Evolutionary conservation across 2,888 invertebrate species (phyloP).

Genomic region (Drosophila paranaensis): DNA sequence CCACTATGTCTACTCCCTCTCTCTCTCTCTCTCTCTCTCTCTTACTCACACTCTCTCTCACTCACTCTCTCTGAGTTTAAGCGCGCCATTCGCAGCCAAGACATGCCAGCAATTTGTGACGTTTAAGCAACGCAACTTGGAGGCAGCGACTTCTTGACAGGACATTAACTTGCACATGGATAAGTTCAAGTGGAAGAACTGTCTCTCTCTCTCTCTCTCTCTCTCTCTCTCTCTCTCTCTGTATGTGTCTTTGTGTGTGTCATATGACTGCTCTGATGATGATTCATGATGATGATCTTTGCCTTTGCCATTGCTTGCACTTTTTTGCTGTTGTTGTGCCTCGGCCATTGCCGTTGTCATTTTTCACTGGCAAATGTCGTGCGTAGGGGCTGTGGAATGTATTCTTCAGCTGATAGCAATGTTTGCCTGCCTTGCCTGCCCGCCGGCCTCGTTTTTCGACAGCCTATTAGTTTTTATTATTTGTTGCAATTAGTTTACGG

Average conservation of each 20-base stretch:
- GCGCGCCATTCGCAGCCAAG: constrained; percentile 16
- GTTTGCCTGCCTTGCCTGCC: constrained; percentile 14
- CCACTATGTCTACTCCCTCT: background rate
- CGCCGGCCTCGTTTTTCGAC: constrained; percentile 65
- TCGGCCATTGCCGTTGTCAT: constrained; percentile 70
- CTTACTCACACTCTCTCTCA: too few relatives aligned
- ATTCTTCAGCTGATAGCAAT: constrained; percentile 22
- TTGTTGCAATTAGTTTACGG: constrained; percentile 77
- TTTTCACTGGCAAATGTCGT: constrained; percentile 64
- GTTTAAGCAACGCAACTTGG: constrained; percentile 73
- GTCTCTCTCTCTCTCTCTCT: constrained; percentile 55
- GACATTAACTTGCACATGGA: constrained; percentile 76
- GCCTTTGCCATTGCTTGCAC: constrained; percentile 67
- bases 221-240: too few relatives aligned
- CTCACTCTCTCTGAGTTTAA: background rate
- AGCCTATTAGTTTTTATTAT: constrained; percentile 82
- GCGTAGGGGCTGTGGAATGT: background rate
- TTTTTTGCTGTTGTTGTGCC: constrained; percentile 32
- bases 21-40: too few relatives aligned
- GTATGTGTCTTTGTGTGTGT: constrained; percentile 27
- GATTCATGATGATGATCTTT: constrained; percentile 78
- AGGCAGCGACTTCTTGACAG: constrained; percentile 81
- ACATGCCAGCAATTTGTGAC: constrained; percentile 71
- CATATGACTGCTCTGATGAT: constrained; percentile 66
- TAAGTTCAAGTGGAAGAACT: constrained; percentile 59